Percentiles rank a stretch among this genome's conserved stretches.
Evolutionary conservation across 2,797 vertebrate genomes (phyloP).

Genomic region (Enteromius viviparus): DNA sequence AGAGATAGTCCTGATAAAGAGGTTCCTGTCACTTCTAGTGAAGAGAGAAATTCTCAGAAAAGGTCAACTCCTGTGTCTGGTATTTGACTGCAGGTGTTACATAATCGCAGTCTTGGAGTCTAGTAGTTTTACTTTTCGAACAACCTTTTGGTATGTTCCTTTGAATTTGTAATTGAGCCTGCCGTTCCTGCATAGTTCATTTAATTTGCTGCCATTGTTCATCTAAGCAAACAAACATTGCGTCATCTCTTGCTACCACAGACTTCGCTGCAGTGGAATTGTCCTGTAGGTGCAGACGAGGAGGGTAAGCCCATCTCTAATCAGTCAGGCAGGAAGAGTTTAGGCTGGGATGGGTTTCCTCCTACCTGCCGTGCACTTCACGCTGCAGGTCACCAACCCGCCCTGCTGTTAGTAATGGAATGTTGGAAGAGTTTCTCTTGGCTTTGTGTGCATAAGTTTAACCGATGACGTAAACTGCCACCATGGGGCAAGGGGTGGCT

Average conservation of each 20-base stretch:
- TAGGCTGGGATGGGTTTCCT: conserved; percentile 60
- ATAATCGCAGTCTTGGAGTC: neutral
- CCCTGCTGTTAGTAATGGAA: conserved; percentile 50
- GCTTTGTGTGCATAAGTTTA: conserved; percentile 47
- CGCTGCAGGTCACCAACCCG: neutral
- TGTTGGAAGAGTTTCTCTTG: conserved; percentile 57
- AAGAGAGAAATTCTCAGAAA: conserved; percentile 3
- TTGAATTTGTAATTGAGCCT: neutral
- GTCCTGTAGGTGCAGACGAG: conserved; percentile 42
- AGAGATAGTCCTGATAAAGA: neutral
- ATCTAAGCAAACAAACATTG: conserved; percentile 7
- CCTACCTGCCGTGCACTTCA: conserved; percentile 58
- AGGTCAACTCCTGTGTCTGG: conserved; percentile 4
- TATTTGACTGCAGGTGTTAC: conserved; percentile 12
- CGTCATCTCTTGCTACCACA: conserved; percentile 17
- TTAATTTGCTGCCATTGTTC: conserved; percentile 11
- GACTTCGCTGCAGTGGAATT: conserved; percentile 18
- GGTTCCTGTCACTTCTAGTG: neutral
- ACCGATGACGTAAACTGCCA: conserved; percentile 56
- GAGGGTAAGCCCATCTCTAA: conserved; percentile 51
- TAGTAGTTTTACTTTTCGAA: neutral
- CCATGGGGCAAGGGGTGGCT: conserved; percentile 58
- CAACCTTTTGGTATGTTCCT: neutral
- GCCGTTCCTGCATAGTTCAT: neutral
- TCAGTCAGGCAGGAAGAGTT: conserved; percentile 58